Percentiles rank a stretch among this genome's conserved stretches.
Evolutionary conservation across 1,140 invertebrate genomes (phyloP).

Genomic region (Rhysida immarginata): DNA sequence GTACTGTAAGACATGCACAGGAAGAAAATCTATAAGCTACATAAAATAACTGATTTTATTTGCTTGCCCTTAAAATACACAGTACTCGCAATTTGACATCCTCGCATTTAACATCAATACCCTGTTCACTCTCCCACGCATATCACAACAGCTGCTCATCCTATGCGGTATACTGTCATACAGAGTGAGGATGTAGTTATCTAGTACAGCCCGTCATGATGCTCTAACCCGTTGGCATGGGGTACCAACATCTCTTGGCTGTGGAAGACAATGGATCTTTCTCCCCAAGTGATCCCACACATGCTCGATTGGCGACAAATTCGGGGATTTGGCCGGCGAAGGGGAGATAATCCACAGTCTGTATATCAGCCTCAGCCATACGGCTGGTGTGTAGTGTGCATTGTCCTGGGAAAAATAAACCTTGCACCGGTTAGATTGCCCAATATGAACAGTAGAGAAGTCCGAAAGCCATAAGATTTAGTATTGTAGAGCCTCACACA

Average conservation of each 20-base stretch:
- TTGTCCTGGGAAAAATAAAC: neutral
- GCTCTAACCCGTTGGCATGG: neutral
- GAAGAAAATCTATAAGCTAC: neutral
- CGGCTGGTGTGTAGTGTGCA: neutral
- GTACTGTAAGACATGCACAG: neutral
- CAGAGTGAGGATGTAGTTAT: neutral
- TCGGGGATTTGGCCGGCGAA: neutral
- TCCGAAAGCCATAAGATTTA: no score
- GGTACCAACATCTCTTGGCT: neutral
- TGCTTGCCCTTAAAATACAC: neutral
- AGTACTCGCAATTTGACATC: neutral
- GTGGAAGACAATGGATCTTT: neutral
- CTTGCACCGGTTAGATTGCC: neutral
- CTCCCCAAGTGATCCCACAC: neutral
- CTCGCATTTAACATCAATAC: neutral
- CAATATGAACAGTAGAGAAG: no score
- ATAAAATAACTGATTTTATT: neutral
- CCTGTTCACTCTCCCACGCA: no score
- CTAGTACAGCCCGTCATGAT: neutral
- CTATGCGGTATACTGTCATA: neutral
- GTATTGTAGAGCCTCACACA: no score
- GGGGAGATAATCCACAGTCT: neutral
- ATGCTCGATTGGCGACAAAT: neutral
- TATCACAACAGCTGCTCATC: neutral
- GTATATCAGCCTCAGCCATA: neutral